phyloP scores from a whole-genome alignment of 2,888 invertebrate genomes.

The Xestia ashworthii region DNA sequence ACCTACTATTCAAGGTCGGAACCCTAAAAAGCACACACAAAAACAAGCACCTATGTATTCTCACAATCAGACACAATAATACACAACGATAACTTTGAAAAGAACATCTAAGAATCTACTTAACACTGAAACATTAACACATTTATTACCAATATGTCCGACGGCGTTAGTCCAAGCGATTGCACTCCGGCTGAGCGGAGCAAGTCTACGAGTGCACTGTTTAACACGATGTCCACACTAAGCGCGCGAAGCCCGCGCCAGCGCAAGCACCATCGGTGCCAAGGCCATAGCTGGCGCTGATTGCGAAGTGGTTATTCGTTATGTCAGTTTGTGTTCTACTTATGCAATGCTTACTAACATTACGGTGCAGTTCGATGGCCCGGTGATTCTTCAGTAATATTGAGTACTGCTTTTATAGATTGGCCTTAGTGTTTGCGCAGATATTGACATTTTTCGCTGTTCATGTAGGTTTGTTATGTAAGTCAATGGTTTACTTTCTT shows the following conservation, averaged over 20 bases:
- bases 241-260: slow-evolving; percentile 64
- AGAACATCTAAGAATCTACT: neutral
- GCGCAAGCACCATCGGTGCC: slow-evolving; percentile 80
- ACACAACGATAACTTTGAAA: slow-evolving; percentile 17
- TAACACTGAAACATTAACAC: slow-evolving; percentile 31
- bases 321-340: slow-evolving; percentile 90
- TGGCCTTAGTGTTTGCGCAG: slow-evolving; percentile 2
- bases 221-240: slow-evolving; percentile 67
- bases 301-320: slow-evolving; percentile 87
- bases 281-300: slow-evolving; percentile 81
- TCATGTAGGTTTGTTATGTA: neutral
- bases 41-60: slow-evolving; percentile 8
- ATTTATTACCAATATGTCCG: slow-evolving; percentile 68
- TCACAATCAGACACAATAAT: slow-evolving; percentile 23
- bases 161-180: slow-evolving; percentile 65
- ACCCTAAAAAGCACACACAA: slow-evolving; percentile 11
- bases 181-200: slow-evolving; percentile 75
- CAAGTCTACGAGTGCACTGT: slow-evolving; percentile 72
- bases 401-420: neutral
- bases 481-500: neutral
- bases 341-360: slow-evolving; percentile 86
- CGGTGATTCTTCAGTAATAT: slow-evolving; percentile 67
- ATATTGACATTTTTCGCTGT: neutral
- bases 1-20: neutral
- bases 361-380: slow-evolving; percentile 87